phyloP scores from a whole-genome alignment of 2,888 invertebrate genomes.

The Chrysodeixis includens region DNA sequence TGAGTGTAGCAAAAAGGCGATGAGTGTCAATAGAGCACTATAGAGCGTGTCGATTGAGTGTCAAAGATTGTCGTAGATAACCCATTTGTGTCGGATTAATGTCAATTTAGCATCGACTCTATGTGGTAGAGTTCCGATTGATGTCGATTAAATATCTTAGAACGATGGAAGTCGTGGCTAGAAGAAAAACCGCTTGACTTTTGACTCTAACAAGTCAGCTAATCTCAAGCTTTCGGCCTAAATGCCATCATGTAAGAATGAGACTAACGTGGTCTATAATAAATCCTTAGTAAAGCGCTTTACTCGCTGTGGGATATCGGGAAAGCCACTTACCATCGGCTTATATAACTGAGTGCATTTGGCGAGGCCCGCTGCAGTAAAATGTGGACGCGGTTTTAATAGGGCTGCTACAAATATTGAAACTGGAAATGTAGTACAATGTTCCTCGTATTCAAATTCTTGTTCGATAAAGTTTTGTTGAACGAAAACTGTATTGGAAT shows the following conservation, averaged over 20 bases:
- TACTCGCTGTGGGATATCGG: constrained; percentile 43
- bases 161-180: not conserved
- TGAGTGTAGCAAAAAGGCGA: no score
- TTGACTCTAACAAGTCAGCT: not conserved
- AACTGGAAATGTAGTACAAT: constrained; percentile 11
- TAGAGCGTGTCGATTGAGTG: not conserved
- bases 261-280: constrained; percentile 32
- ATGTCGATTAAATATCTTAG: not conserved
- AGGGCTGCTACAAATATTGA: constrained; percentile 47
- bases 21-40: not conserved
- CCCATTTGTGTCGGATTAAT: no score
- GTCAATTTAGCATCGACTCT: no score
- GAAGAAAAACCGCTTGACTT: not conserved
- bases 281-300: constrained; percentile 53
- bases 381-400: constrained; percentile 50
- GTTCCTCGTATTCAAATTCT: not conserved
- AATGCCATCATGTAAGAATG: constrained; percentile 10
- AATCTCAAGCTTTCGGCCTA: constrained; percentile 4
- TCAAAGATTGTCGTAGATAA: not conserved
- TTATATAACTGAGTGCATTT: constrained; percentile 61
- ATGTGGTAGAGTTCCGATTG: no score
- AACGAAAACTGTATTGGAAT: not conserved
- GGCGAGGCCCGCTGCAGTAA: constrained; percentile 49
- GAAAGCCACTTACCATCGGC: constrained; percentile 55
- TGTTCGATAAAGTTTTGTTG: not conserved